Percentiles rank a stretch among this genome's conserved stretches.
Conservation (phyloP, 2,113 vertebrate genomes). For the Pluvianellus socialis region DNA sequence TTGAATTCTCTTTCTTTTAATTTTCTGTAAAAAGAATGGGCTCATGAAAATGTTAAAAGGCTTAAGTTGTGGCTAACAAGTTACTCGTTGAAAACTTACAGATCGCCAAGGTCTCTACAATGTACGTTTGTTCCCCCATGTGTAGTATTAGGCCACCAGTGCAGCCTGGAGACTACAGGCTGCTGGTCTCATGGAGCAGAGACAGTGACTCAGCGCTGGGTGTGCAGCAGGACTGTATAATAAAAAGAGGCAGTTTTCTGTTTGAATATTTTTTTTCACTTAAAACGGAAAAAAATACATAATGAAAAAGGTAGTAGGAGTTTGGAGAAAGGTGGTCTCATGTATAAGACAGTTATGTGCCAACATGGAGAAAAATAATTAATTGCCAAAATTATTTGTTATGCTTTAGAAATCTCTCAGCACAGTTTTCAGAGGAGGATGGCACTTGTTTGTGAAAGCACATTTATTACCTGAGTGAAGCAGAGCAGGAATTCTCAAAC, state of each 20-base stretch:
- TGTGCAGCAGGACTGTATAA: background rate
- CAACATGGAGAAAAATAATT: background rate
- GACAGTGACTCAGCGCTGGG: background rate
- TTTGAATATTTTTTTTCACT: background rate
- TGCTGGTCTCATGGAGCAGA: background rate
- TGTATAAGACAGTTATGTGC: background rate
- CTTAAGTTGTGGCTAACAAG: background rate
- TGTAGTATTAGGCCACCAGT: background rate
- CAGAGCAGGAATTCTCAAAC: background rate
- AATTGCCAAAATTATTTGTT: background rate
- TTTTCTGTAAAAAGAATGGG: background rate
- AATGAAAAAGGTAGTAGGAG: background rate
- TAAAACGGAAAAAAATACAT: background rate
- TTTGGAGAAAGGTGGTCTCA: background rate
- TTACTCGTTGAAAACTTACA: background rate
- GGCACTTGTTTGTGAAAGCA: background rate
- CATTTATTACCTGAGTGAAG: background rate
- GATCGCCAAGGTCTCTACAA: background rate
- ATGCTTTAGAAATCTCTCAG: background rate
- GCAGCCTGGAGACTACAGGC: background rate
- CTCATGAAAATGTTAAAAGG: background rate
- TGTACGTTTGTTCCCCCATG: background rate
- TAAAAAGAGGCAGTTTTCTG: background rate
- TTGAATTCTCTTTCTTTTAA: background rate
- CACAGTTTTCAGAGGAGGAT: background rate